Percentiles rank a stretch among this genome's conserved stretches.
Evolutionary conservation across 1,140 invertebrate genomes (phyloP).

Genomic region (Pissodes strobi): DNA sequence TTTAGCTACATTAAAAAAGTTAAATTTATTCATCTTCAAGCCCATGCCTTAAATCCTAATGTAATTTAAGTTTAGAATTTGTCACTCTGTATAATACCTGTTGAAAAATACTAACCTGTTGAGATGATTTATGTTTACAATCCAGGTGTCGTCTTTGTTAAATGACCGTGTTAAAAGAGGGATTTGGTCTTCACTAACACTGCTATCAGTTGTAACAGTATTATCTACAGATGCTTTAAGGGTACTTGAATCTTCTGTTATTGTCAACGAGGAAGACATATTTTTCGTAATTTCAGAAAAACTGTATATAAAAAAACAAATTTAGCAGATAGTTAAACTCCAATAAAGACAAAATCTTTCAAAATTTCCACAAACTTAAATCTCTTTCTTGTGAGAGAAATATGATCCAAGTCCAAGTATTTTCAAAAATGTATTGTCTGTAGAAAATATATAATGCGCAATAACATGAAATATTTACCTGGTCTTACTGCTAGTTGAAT

Average conservation of each 20-base stretch:
- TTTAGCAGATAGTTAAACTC: no score
- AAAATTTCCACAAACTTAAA: background rate
- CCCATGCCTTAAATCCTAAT: no score
- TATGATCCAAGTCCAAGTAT: no score
- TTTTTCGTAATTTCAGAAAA: slow-evolving; percentile 23
- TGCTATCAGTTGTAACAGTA: slow-evolving; percentile 21
- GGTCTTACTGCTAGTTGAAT: slow-evolving; percentile 34
- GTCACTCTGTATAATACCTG: no score
- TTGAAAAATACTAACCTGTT: slow-evolving; percentile 62
- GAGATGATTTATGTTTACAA: slow-evolving; percentile 49
- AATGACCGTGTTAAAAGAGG: slow-evolving; percentile 35
- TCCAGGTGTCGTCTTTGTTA: slow-evolving; percentile 43
- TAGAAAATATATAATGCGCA: no score
- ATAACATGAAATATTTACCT: slow-evolving; percentile 40
- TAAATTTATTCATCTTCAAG: no score
- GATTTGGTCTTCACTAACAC: slow-evolving; percentile 38
- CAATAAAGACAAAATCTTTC: no score
- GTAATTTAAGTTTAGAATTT: no score
- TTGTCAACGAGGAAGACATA: slow-evolving; percentile 13
- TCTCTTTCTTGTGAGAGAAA: slow-evolving; percentile 38
- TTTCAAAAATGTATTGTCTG: no score
- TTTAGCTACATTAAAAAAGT: no score
- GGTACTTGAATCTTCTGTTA: slow-evolving; percentile 25
- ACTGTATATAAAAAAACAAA: slow-evolving; percentile 15
- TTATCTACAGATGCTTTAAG: slow-evolving; percentile 15